These are phyloP conservation scores for Tenthredo mesomela DNA, from an alignment of 2,888 invertebrate genomes.

Conservation along the genomic window DNA sequence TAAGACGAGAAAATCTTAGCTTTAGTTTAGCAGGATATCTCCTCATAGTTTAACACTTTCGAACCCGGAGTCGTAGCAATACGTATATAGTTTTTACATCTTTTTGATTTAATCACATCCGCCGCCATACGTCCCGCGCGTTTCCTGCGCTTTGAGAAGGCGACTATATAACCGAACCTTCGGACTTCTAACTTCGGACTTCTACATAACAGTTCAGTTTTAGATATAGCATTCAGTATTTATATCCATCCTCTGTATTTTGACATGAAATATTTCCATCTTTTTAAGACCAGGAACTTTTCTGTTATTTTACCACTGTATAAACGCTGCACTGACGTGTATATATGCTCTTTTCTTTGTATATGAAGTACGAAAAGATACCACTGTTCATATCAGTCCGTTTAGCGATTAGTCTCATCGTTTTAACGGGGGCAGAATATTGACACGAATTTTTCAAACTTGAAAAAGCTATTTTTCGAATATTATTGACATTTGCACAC, in stretches of 20 bases:
- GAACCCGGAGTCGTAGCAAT: neutral
- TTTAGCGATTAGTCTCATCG: too few relatives aligned
- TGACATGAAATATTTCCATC: neutral
- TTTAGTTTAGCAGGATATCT: constrained; percentile 31
- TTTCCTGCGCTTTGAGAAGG: constrained; percentile 59
- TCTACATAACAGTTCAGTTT: neutral
- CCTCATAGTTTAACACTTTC: constrained; percentile 36
- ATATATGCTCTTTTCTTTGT: too few relatives aligned
- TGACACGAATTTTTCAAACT: too few relatives aligned
- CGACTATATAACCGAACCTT: neutral
- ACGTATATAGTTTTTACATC: constrained; percentile 58
- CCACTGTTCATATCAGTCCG: too few relatives aligned
- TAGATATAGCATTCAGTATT: neutral
- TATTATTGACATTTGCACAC: too few relatives aligned
- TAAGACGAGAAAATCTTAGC: neutral
- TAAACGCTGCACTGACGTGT: neutral
- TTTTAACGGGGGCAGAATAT: too few relatives aligned
- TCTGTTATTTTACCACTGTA: neutral
- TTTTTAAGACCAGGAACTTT: neutral
- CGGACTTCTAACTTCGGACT: neutral
- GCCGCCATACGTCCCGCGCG: constrained; percentile 54
- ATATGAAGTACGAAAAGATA: too few relatives aligned
- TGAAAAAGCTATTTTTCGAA: too few relatives aligned
- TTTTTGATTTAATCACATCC: constrained; percentile 64
- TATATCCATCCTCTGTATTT: neutral